Evolutionary conservation across 2,888 invertebrate species (phyloP).

Genomic region (Volucella inflata): DNA sequence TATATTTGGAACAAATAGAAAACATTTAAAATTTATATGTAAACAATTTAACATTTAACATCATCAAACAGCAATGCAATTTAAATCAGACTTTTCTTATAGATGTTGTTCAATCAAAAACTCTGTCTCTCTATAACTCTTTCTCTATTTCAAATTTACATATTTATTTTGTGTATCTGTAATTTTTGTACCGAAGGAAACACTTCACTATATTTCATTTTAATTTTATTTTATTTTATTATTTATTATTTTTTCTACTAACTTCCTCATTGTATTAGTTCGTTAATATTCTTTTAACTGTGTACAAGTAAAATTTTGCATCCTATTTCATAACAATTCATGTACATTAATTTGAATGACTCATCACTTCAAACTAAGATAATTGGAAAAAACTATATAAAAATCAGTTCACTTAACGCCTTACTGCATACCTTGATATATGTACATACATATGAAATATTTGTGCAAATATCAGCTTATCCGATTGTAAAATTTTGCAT

Average conservation of each 20-base stretch:
- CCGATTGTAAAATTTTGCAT: slow-evolving; percentile 25
- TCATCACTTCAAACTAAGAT: slow-evolving; percentile 33
- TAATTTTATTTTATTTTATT: slow-evolving; percentile 22
- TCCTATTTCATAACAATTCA: slow-evolving; percentile 68
- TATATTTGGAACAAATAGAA: slow-evolving; percentile 69
- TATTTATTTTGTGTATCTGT: slow-evolving; percentile 45
- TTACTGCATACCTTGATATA: slow-evolving; percentile 32
- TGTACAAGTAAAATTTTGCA: slow-evolving; percentile 70
- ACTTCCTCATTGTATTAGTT: slow-evolving; percentile 16
- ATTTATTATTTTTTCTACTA: slow-evolving; percentile 5
- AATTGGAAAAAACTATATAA: slow-evolving; percentile 26
- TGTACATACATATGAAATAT: slow-evolving; percentile 29
- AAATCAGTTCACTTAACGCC: slow-evolving; percentile 28
- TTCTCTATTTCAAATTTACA: slow-evolving; percentile 53
- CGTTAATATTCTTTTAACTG: slow-evolving; percentile 50
- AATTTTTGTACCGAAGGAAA: slow-evolving; percentile 33
- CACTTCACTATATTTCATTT: slow-evolving; percentile 46
- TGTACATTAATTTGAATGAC: slow-evolving; percentile 65
- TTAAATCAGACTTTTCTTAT: slow-evolving; percentile 74
- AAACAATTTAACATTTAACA: slow-evolving; percentile 65
- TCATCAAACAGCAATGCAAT: slow-evolving; percentile 72
- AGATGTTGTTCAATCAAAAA: slow-evolving; percentile 76
- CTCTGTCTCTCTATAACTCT: slow-evolving; percentile 71
- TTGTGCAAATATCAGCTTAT: slow-evolving; percentile 34
- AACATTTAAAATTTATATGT: slow-evolving; percentile 67